These are phyloP conservation scores for Stichopus horrens DNA, from an alignment of 53 echinoderm and acorn worm genomes.

Conservation along the genomic window DNA sequence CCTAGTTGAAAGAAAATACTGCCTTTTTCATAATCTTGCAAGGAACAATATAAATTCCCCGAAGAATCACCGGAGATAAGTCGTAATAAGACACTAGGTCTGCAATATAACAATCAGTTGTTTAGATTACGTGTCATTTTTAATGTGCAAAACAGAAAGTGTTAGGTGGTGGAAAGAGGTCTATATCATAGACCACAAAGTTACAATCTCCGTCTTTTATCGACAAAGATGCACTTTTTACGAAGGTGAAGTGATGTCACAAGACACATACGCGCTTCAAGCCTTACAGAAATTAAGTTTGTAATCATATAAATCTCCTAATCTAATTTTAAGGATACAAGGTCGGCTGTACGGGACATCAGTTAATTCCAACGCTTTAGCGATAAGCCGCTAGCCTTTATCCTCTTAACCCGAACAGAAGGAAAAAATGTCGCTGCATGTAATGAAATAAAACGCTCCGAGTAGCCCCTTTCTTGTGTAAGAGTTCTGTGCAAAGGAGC, in stretches of 20 bases:
- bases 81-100: not conserved
- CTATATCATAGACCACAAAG: conserved; percentile 9
- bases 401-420: conserved; percentile 10
- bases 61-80: not conserved
- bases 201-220: conserved; percentile 23
- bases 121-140: conserved; percentile 22
- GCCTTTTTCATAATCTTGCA: conserved; percentile 11
- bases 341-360: conserved; percentile 40
- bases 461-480: not conserved
- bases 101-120: conserved; percentile 37
- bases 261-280: conserved; percentile 46
- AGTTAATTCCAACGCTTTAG: conserved; percentile 16
- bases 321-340: conserved; percentile 50
- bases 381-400: conserved; percentile 45
- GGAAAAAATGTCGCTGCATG: conserved; percentile 4
- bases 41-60: not conserved
- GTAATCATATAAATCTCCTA: conserved; percentile 47
- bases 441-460: conserved; percentile 38
- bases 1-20: not conserved
- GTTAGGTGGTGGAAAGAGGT: not conserved
- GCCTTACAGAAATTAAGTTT: conserved; percentile 47
- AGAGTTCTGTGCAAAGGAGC: conserved; percentile 28
- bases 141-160: conserved; percentile 20
- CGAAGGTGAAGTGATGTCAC: conserved; percentile 45
- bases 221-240: conserved; percentile 43